A percentile compares a stretch with the other conserved stretches of the same genome.
phyloP scores from a whole-genome alignment of 2,113 vertebrate species.

The Vombatus ursinus region DNA sequence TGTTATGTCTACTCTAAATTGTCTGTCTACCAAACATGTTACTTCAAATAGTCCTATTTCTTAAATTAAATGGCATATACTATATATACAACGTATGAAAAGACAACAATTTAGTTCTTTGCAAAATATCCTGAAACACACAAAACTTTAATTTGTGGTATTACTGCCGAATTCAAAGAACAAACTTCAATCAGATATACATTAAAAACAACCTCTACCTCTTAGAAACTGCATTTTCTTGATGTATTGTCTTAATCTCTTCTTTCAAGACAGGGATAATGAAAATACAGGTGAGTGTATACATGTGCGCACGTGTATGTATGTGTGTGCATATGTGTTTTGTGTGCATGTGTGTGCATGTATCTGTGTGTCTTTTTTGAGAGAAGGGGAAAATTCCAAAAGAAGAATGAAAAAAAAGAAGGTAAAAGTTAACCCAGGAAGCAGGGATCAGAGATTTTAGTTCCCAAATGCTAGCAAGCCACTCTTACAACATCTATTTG shows the following conservation, averaged over 20 bases:
- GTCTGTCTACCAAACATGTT: neutral
- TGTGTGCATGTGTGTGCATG: neutral
- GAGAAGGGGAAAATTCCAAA: neutral
- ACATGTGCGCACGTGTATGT: neutral
- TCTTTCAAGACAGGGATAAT: neutral
- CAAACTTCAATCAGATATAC: neutral
- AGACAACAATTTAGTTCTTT: neutral
- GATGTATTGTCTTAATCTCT: neutral
- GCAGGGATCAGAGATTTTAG: neutral
- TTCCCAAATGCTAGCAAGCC: neutral
- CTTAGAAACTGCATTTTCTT: neutral
- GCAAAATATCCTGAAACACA: neutral
- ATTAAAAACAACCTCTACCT: neutral
- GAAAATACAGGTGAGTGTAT: neutral
- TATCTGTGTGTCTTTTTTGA: neutral
- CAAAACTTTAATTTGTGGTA: no score
- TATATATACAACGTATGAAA: neutral
- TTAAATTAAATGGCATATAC: neutral
- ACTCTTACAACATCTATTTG: rapidly evolving
- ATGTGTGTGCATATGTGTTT: no score
- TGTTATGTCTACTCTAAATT: neutral
- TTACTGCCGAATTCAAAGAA: neutral
- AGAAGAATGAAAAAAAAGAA: neutral
- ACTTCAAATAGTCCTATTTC: neutral
- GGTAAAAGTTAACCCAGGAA: neutral